These are phyloP conservation scores for Micropterix aruncella DNA, from an alignment of 2,888 invertebrate genomes.

Conservation along the genomic window DNA sequence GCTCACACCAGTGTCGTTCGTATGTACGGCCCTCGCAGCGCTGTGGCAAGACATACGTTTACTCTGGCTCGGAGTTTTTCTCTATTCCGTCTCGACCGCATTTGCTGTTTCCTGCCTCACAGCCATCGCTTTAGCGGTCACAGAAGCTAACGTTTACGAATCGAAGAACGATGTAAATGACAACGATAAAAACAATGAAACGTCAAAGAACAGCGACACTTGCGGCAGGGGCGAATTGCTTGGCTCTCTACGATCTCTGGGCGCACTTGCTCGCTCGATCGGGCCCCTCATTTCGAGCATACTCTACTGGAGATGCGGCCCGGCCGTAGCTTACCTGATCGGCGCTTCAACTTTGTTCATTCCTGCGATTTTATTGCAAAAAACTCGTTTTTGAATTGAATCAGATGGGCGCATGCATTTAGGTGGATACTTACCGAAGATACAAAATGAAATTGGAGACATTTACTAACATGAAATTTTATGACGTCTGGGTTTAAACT, in stretches of 20 bases:
- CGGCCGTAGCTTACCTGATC: constrained; percentile 63
- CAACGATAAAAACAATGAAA: neutral
- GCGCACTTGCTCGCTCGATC: constrained; percentile 82
- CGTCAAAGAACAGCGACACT: constrained; percentile 35
- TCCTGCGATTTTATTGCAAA: constrained; percentile 56
- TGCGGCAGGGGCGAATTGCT: constrained; percentile 86
- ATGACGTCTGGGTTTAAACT: too few species aligned
- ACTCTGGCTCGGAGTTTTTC: constrained; percentile 69
- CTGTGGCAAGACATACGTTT: constrained; percentile 29
- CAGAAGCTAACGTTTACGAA: neutral
- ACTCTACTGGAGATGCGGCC: constrained; percentile 83
- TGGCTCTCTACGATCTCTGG: constrained; percentile 88
- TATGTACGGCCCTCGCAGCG: constrained; percentile 66
- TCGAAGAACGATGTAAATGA: neutral
- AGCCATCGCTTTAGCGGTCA: constrained; percentile 55
- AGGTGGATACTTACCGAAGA: too few species aligned
- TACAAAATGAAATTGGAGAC: too few species aligned
- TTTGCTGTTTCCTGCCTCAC: constrained; percentile 93
- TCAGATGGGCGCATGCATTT: too few species aligned
- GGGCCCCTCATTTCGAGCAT: constrained; percentile 68
- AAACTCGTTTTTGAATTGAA: constrained; percentile 13
- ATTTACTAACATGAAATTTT: too few species aligned
- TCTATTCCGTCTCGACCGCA: constrained; percentile 84
- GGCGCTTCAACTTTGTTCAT: constrained; percentile 64
- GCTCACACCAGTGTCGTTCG: constrained; percentile 75